These are phyloP conservation scores for Crepidodera aurea DNA, from an alignment of 2,888 invertebrate species.

Conservation along the genomic window DNA sequence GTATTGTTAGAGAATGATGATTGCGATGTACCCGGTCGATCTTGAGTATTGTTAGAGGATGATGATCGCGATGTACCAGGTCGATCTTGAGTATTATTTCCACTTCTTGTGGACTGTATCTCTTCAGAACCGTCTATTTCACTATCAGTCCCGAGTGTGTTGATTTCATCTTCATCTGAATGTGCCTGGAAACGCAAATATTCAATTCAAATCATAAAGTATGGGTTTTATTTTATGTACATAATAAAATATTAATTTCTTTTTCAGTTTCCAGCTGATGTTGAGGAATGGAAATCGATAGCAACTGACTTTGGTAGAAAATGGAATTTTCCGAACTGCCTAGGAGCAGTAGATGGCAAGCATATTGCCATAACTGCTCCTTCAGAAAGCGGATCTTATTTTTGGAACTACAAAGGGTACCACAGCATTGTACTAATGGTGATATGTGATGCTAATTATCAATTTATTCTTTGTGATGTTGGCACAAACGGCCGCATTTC, in stretches of 20 bases:
- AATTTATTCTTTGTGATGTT: conserved; percentile 42
- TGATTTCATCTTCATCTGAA: neutral
- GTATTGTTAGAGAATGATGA: too few relatives aligned
- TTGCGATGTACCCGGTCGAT: too few relatives aligned
- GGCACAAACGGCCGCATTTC: conserved; percentile 44
- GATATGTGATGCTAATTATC: conserved; percentile 41
- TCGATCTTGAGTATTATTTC: too few relatives aligned
- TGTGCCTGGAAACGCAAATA: neutral
- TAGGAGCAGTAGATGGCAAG: conserved; percentile 46
- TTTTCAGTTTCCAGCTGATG: neutral
- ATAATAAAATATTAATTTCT: conserved; percentile 7
- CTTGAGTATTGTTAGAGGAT: too few relatives aligned
- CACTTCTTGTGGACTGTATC: neutral
- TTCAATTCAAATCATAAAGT: neutral
- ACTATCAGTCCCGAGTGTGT: neutral
- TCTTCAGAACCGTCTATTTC: neutral
- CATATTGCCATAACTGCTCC: conserved; percentile 42
- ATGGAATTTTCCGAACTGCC: conserved; percentile 44
- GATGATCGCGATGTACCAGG: too few relatives aligned
- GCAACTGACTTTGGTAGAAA: conserved; percentile 39
- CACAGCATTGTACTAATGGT: conserved; percentile 43
- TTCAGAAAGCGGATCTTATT: conserved; percentile 43
- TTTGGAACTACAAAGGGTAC: conserved; percentile 46
- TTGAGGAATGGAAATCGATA: conserved; percentile 17
- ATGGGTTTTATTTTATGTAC: neutral